A percentile compares a stretch with the other conserved stretches of the same genome.
Evolutionary conservation across 2,113 vertebrate genomes (phyloP).

Genomic region (Triplophysa siluroides): DNA sequence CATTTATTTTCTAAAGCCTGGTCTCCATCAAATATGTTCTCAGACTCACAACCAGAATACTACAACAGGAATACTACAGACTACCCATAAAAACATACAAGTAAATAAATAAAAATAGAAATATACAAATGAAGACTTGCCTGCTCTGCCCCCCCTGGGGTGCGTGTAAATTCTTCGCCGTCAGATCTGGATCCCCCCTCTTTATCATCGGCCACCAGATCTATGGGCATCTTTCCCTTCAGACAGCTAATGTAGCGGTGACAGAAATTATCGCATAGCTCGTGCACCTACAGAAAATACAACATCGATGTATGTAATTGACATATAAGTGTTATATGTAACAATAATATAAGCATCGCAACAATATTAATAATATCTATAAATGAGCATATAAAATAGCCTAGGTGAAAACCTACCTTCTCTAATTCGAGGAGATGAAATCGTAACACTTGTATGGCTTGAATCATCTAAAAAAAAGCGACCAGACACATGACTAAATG

Average conservation of each 20-base stretch:
- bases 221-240: slow-evolving; percentile 97
- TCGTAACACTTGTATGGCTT: slow-evolving; percentile 95
- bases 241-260: slow-evolving; percentile 98
- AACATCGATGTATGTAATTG: not conserved
- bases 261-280: slow-evolving; percentile 98
- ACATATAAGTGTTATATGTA: too few species aligned
- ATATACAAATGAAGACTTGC: slow-evolving; percentile 68
- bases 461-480: slow-evolving; percentile 82
- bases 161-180: slow-evolving; percentile 88
- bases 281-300: slow-evolving; percentile 78
- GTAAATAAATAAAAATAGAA: not conserved
- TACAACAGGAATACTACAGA: not conserved
- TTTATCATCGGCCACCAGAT: slow-evolving; percentile 92
- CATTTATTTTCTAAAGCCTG: too few species aligned
- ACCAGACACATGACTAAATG: not conserved
- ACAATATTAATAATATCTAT: not conserved
- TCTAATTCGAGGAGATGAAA: slow-evolving; percentile 98
- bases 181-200: slow-evolving; percentile 91
- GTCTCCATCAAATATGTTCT: not conserved
- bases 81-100: not conserved
- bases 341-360: not conserved
- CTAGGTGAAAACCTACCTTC: slow-evolving; percentile 79
- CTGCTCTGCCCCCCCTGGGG: slow-evolving; percentile 85
- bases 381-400: not conserved
- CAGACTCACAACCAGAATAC: not conserved